Evolutionary conservation across 1,140 invertebrate genomes (phyloP).

Genomic region (Drosophila navojoa): DNA sequence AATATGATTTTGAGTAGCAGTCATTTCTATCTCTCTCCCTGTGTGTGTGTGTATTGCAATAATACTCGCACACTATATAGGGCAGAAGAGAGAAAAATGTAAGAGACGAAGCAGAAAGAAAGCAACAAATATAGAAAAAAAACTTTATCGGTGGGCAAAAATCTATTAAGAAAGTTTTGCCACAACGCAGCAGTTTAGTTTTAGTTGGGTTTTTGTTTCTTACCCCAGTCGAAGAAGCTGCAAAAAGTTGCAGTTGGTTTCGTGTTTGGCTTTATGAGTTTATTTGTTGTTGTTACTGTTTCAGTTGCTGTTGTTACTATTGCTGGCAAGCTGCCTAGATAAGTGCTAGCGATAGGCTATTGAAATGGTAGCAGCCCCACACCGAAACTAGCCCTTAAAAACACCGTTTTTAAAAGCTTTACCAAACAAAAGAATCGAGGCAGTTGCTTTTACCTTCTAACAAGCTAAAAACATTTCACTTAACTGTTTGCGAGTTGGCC

Average conservation of each 20-base stretch:
- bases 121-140: slow-evolving; percentile 40
- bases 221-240: slow-evolving; percentile 52
- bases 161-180: slow-evolving; percentile 81
- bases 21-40: background rate
- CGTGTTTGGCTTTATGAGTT: slow-evolving; percentile 66
- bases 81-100: background rate
- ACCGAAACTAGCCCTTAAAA: background rate
- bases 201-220: slow-evolving; percentile 66
- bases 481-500: slow-evolving; percentile 28
- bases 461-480: slow-evolving; percentile 44
- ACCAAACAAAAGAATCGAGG: background rate
- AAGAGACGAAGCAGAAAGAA: background rate
- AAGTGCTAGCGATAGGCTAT: slow-evolving; percentile 59
- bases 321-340: slow-evolving; percentile 35
- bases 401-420: background rate
- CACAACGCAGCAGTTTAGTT: slow-evolving; percentile 76
- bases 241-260: slow-evolving; percentile 65
- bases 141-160: slow-evolving; percentile 76
- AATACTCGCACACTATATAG: background rate
- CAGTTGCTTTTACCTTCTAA: slow-evolving; percentile 32
- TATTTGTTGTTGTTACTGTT: slow-evolving; percentile 22
- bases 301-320: slow-evolving; percentile 22
- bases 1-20: slow-evolving; percentile 56
- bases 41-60: background rate
- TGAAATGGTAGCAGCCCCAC: slow-evolving; percentile 23